phyloP scores from a whole-genome alignment of 2,113 vertebrate genomes.

The Gopherus flavomarginatus region DNA sequence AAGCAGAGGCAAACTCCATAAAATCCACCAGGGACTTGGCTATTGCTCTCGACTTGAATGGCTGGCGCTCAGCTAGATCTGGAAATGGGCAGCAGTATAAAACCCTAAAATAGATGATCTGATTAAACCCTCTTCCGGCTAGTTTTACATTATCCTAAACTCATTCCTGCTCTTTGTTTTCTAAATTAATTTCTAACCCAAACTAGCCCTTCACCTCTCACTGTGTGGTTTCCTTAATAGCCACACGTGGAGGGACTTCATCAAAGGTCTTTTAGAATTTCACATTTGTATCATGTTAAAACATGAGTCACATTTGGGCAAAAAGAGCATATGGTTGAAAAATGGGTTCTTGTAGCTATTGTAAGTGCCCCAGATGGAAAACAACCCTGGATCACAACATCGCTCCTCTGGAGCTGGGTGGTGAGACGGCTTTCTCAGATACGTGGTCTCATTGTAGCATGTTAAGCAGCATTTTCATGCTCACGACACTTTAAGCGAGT shows the following conservation, averaged over 20 bases:
- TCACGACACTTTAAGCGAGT: not conserved
- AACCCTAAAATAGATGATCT: not conserved
- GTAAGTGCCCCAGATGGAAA: not conserved
- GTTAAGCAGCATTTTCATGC: not conserved
- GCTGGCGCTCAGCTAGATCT: not conserved
- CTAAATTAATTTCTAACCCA: not conserved
- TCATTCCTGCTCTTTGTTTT: not conserved
- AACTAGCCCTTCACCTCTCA: not conserved
- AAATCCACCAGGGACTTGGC: not conserved
- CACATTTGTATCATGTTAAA: not conserved
- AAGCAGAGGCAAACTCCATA: not conserved
- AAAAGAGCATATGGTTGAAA: not conserved
- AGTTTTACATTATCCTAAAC: not conserved
- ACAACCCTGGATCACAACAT: not conserved
- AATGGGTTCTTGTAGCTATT: not conserved
- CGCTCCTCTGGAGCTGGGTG: not conserved
- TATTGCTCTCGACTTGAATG: not conserved
- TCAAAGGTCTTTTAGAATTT: not conserved
- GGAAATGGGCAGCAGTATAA: not conserved
- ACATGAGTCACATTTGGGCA: not conserved
- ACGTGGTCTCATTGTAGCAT: not conserved
- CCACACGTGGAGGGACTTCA: not conserved
- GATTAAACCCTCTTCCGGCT: not conserved
- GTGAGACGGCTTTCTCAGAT: fast-evolving
- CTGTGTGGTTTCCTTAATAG: not conserved